A percentile compares a stretch with the other conserved stretches of the same genome.
phyloP scores from a whole-genome alignment of 2,113 vertebrate species.

The Anguilla japonica region DNA sequence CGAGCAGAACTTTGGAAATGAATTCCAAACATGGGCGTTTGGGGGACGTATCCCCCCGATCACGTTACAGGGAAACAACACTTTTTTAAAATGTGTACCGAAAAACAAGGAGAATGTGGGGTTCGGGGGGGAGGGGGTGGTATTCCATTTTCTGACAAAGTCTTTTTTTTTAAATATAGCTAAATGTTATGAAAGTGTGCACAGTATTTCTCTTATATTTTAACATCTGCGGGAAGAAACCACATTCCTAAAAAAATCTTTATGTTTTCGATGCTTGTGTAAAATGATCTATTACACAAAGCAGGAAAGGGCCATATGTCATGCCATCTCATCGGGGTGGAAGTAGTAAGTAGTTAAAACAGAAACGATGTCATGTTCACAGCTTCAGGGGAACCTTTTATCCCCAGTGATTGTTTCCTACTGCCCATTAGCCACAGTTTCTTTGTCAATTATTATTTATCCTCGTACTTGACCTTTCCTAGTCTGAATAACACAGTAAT shows the following conservation, averaged over 20 bases:
- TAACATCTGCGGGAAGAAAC: neutral
- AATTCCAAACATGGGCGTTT: constrained; percentile 33
- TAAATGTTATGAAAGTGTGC: neutral
- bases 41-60: constrained; percentile 5
- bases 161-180: neutral
- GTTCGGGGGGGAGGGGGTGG: too few species aligned
- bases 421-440: constrained; percentile 50
- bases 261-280: neutral
- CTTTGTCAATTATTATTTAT: constrained; percentile 78
- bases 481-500: constrained; percentile 64
- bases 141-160: neutral
- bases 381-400: neutral
- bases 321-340: neutral
- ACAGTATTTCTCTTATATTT: neutral
- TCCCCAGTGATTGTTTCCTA: constrained; percentile 40
- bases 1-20: constrained; percentile 36
- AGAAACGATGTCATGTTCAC: neutral
- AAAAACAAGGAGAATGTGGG: neutral
- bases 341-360: neutral
- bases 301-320: neutral
- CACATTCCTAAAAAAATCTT: neutral
- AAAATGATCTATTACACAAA: neutral
- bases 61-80: constrained; percentile 26
- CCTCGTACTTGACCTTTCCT: constrained; percentile 70
- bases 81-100: neutral